Base-by-base conservation (phyloP, 1,140 invertebrate species). In the Phocides pigmalion region DNA sequence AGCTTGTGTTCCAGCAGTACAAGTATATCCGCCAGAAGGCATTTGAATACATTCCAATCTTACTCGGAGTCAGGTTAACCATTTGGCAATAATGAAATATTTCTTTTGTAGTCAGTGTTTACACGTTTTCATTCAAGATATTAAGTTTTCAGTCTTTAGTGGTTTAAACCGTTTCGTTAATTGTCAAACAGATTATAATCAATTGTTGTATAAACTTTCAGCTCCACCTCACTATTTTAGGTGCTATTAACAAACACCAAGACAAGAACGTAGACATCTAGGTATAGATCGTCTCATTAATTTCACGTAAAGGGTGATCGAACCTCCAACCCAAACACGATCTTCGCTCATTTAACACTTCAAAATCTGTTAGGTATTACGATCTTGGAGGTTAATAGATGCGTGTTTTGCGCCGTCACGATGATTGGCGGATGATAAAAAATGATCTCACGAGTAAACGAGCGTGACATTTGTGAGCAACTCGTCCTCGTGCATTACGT, bases 381-480 rank as follows among this genome's bases (percentile, higher is more conserved):
- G 17, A 51, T 11, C 22, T 22, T 19, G 4, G 16, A 17, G 14
- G 9, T 51, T 0, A 51, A 51, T n/a, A 51, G 25, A 51, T 51
- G 22, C 19, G 9, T 25, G 11, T 28, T 58, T 28, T n/a, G 14
- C 37, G 6, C 17, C 12, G 53, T 56, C 53, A 56, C 39, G 39
- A 16, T 56, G 53, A 42, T 44, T 56, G 53, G 53, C 53, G 39
- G 20, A 4, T 37, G 22, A n/a, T 44, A 56, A 44, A 54, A 56
- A 56, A 58, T 58, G 53, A 47, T 25, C 53, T 42, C 14, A 22
- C 17, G 17, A 20, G 32, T 41, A 53, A 44, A 11, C 14, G 39
- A 42, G 39, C 22, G 12, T 56, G 51, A 56, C 37, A 44, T 32
- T 39, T 58, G 15, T 14, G 37, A n/a, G 39, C 14, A 32, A 58